These are phyloP conservation scores for Apamea sordens DNA, from an alignment of 2,888 invertebrate genomes.

Conservation along the genomic window DNA sequence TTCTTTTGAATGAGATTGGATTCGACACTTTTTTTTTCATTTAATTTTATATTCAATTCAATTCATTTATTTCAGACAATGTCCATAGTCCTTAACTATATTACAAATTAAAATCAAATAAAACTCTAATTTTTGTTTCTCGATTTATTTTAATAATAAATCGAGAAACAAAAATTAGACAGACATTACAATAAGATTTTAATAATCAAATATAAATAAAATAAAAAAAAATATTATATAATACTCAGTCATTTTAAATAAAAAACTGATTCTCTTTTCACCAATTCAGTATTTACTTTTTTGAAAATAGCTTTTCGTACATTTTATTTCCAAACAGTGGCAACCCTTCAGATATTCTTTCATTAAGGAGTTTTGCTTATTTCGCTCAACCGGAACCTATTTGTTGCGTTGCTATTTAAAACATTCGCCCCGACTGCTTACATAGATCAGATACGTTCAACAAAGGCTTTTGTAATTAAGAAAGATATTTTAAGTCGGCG, in stretches of 20 bases:
- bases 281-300: background rate
- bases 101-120: too few relatives aligned
- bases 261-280: background rate
- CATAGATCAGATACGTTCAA: constrained; percentile 91
- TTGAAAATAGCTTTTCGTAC: constrained; percentile 5
- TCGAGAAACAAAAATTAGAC: too few relatives aligned
- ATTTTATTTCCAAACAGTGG: constrained; percentile 37
- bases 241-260: too few relatives aligned
- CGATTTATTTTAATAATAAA: too few relatives aligned
- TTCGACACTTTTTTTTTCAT: too few relatives aligned
- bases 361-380: constrained; percentile 87
- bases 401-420: constrained; percentile 90
- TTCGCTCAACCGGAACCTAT: constrained; percentile 88
- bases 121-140: too few relatives aligned
- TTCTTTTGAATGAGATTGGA: background rate
- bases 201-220: too few relatives aligned
- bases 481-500: constrained; percentile 90
- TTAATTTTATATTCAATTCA: background rate
- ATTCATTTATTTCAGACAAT: too few relatives aligned
- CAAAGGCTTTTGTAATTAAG: constrained; percentile 91
- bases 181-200: too few relatives aligned
- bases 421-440: constrained; percentile 89
- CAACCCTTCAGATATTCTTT: constrained; percentile 83
- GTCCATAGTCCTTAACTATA: too few relatives aligned
- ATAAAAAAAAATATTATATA: too few relatives aligned